Base-by-base conservation (phyloP, 2,113 vertebrate genomes). In the Entosphenus tridentatus region DNA sequence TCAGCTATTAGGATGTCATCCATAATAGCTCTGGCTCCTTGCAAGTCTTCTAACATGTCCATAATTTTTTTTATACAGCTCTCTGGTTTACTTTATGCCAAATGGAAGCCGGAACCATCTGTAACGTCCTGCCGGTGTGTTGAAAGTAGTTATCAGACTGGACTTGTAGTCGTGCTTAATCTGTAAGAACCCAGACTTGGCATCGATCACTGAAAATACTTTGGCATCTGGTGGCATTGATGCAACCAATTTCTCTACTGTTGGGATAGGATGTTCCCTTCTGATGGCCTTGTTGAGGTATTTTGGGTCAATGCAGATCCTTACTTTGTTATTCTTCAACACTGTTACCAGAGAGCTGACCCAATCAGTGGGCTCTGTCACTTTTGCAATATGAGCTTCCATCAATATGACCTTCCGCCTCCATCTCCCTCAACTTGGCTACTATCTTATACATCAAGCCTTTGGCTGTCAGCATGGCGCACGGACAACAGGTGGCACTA, bases 151-250 rank as follows among this genome's bases (percentile, higher is more conserved):
- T 18, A 65, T 16, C n/a, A 65, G 18, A 9, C n/a, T 16, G 18
- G 9, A 65, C n/a, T n/a, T n/a, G n/a, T 65, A n/a, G 62, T 65
- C 62, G 18, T 16, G 62, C n/a, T 18, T n/a, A 65, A 65, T 65
- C 18, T 65, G 62, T 18, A 65, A 16, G 9, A 65, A 65, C 9
- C 8, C 8, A 65, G n/a, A 16, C n/a, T 18, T n/a, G 62, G 62
- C 62, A 18, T 65, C 62, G 10, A 65, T n/a, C 62, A 65, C 62
- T 16, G 62, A 65, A 65, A 65, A 65, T 65, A 65, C 62, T 65
- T 65, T 65, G 62, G 62, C 62, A 16, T 18, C 9, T 16, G 39
- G 39, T 39, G 62, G 62, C n/a, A 65, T 65, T 65, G n/a, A 18
- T 16, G 62, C 62, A 16, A 65, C n/a, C n/a, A 65, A n/a, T 65